phyloP scores from a whole-genome alignment of 2,888 invertebrate genomes.

The Macrosiphum euphorbiae region DNA sequence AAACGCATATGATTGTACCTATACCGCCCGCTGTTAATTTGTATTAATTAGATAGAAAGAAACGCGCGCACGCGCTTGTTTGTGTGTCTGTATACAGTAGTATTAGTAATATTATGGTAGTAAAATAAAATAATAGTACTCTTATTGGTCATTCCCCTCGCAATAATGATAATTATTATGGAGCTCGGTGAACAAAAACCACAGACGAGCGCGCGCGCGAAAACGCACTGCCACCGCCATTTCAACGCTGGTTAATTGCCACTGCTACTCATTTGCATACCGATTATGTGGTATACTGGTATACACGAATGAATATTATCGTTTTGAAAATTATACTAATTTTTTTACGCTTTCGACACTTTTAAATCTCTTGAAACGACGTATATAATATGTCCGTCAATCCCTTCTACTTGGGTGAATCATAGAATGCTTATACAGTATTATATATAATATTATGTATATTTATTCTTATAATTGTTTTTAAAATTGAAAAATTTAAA shows the following conservation, averaged over 20 bases:
- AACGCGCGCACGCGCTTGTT: neutral
- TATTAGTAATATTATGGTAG: neutral
- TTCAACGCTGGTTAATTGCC: neutral
- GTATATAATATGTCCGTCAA: neutral
- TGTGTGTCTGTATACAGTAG: neutral
- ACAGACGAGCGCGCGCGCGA: neutral
- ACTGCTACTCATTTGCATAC: conserved; percentile 4
- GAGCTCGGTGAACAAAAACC: conserved; percentile 15
- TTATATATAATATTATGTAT: neutral
- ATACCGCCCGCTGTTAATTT: conserved; percentile 53
- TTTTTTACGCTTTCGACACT: conserved; percentile 9
- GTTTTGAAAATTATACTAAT: neutral
- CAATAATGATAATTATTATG: neutral
- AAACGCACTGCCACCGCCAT: neutral
- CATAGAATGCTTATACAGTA: neutral
- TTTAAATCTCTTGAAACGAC: neutral
- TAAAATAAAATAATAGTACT: neutral
- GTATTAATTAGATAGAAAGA: conserved; percentile 48
- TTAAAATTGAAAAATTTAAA: neutral
- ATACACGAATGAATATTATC: neutral
- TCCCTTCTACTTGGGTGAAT: neutral
- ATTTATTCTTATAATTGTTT: neutral
- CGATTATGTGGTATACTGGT: neutral
- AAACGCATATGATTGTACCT: conserved; percentile 1
- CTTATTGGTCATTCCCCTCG: neutral